These are phyloP conservation scores for Oreochromis grahami DNA, from an alignment of 2,797 vertebrate species.

Conservation along the genomic window DNA sequence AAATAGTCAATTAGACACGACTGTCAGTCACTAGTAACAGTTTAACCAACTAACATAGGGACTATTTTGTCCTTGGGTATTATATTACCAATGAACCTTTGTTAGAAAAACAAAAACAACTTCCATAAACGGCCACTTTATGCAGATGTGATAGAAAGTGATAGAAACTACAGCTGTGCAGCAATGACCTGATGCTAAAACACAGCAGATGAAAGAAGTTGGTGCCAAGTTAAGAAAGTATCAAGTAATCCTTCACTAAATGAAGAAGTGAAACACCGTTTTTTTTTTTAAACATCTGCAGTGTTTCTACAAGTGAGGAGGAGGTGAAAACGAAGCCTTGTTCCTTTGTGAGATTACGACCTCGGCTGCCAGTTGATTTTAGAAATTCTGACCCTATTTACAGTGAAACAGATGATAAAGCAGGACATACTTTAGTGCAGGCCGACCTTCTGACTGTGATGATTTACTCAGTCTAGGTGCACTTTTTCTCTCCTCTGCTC, in stretches of 20 bases:
- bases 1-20: background rate
- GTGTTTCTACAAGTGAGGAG: background rate
- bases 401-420: background rate
- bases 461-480: background rate
- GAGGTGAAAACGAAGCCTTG: background rate
- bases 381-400: background rate
- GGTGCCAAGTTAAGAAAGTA: background rate
- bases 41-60: background rate
- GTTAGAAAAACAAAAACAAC: background rate
- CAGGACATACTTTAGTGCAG: background rate
- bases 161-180: background rate
- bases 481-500: background rate
- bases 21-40: background rate
- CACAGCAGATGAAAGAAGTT: background rate
- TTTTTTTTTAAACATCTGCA: background rate
- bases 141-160: background rate
- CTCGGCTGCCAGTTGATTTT: background rate
- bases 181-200: background rate
- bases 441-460: background rate
- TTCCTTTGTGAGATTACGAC: background rate
- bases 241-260: background rate
- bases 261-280: background rate
- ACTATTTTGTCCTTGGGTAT: background rate
- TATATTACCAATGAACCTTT: background rate
- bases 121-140: background rate